phyloP scores from a whole-genome alignment of 2,113 vertebrate species.

The Phocoena sinus region DNA sequence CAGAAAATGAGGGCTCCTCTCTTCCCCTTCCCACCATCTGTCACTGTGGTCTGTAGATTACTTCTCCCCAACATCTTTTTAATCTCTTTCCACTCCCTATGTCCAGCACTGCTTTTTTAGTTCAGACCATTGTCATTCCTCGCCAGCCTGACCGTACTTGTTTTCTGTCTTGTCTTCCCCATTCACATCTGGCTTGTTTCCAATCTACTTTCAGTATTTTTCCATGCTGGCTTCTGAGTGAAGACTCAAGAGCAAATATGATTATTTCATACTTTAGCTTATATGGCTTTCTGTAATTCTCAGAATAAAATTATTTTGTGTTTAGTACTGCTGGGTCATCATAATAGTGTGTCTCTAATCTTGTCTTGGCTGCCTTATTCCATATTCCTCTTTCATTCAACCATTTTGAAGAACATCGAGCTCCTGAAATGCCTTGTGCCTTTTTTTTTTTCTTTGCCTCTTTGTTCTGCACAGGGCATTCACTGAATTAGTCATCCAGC shows the following conservation, averaged over 20 bases:
- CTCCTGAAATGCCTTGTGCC: background rate
- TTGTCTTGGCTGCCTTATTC: background rate
- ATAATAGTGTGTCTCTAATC: background rate
- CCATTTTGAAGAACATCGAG: background rate
- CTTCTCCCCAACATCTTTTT: background rate
- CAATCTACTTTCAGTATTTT: background rate
- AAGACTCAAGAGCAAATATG: background rate
- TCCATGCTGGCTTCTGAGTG: background rate
- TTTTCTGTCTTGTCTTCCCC: background rate
- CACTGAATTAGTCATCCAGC: too few relatives aligned
- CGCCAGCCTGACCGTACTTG: rapidly evolving
- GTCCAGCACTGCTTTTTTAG: rapidly evolving
- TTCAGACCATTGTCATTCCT: background rate
- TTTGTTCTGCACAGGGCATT: rapidly evolving
- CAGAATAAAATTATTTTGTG: background rate
- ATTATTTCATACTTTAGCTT: background rate
- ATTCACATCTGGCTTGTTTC: background rate
- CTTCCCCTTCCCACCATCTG: background rate
- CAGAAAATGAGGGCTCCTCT: background rate
- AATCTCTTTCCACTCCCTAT: background rate
- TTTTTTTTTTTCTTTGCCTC: background rate
- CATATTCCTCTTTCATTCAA: background rate
- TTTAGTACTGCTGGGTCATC: background rate
- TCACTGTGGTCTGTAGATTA: background rate
- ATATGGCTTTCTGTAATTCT: background rate